Conservation (phyloP, 2,888 invertebrate genomes). For the Drosophila percnosoma region DNA sequence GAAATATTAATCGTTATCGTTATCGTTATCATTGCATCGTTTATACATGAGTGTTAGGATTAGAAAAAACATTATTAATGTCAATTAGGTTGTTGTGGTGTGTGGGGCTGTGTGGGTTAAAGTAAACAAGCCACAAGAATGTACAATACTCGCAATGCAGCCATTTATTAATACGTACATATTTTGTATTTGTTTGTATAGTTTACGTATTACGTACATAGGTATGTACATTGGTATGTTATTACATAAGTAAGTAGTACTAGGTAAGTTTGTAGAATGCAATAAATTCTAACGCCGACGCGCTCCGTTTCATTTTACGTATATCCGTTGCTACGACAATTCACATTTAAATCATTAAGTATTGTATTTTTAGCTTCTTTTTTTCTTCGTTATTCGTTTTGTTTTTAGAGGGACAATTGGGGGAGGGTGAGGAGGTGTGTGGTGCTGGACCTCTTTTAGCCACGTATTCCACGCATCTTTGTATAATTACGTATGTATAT, state of each 20-base stretch:
- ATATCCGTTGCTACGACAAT: constrained; percentile 82
- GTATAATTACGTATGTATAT: constrained; percentile 49
- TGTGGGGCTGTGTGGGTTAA: constrained; percentile 33
- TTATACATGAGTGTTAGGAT: constrained; percentile 45
- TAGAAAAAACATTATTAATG: constrained; percentile 47
- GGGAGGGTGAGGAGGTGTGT: not conserved
- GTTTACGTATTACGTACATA: constrained; percentile 39
- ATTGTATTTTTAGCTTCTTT: constrained; percentile 71
- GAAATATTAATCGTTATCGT: not conserved
- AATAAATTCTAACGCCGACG: constrained; percentile 59
- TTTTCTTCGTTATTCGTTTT: not conserved
- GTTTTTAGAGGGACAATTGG: not conserved
- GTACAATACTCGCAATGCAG: constrained; percentile 66
- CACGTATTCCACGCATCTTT: constrained; percentile 22
- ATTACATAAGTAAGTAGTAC: constrained; percentile 65
- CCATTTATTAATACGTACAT: constrained; percentile 47
- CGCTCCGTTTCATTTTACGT: constrained; percentile 72
- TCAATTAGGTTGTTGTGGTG: constrained; percentile 30
- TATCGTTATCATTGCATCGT: constrained; percentile 28
- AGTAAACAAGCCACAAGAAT: constrained; percentile 76
- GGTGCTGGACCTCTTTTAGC: constrained; percentile 40
- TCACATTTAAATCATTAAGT: constrained; percentile 74
- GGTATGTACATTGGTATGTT: constrained; percentile 37
- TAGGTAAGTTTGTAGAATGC: constrained; percentile 74
- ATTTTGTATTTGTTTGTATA: constrained; percentile 21